Evolutionary conservation across 2,113 vertebrate species (phyloP).

Genomic region (Halichoeres trimaculatus): DNA sequence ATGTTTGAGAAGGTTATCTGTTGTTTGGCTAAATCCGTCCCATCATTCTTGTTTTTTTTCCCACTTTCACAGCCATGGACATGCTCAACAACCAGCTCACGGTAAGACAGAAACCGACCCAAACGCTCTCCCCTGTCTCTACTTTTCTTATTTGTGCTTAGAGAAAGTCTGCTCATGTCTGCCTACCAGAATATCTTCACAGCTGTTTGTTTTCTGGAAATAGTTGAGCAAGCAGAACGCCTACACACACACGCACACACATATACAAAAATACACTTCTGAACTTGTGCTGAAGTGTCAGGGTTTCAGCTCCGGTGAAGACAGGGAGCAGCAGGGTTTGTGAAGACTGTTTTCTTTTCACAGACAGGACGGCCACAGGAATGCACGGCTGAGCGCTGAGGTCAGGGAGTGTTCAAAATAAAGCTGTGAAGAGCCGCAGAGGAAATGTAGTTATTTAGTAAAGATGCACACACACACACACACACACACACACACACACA

Average conservation of each 20-base stretch:
- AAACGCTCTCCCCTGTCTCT: no score
- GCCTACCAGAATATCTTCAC: constrained; percentile 36
- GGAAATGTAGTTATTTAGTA: not conserved
- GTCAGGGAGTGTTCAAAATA: constrained; percentile 49
- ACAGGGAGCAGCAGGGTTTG: constrained; percentile 37
- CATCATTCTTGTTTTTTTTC: no score
- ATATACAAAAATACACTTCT: constrained; percentile 32
- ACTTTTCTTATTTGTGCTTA: constrained; percentile 23
- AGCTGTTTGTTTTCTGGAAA: constrained; percentile 55
- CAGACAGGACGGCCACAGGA: constrained; percentile 63
- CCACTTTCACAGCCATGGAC: no score
- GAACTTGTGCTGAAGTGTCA: constrained; percentile 41
- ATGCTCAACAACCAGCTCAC: no score
- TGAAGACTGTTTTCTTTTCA: constrained; percentile 61
- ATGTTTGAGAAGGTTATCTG: no score
- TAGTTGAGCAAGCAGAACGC: constrained; percentile 33
- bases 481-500: not conserved
- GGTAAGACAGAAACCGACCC: no score
- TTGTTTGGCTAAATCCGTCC: no score
- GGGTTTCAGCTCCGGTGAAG: constrained; percentile 24
- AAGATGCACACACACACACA: not conserved
- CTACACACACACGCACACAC: not conserved
- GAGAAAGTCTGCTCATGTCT: constrained; percentile 34
- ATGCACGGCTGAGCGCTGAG: constrained; percentile 40
- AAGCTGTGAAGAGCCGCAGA: constrained; percentile 18